Evolutionary conservation across 2,888 invertebrate genomes (phyloP), one percentile per base, ranked within the genome.

Genomic region (Eurytoma adleriae): DNA sequence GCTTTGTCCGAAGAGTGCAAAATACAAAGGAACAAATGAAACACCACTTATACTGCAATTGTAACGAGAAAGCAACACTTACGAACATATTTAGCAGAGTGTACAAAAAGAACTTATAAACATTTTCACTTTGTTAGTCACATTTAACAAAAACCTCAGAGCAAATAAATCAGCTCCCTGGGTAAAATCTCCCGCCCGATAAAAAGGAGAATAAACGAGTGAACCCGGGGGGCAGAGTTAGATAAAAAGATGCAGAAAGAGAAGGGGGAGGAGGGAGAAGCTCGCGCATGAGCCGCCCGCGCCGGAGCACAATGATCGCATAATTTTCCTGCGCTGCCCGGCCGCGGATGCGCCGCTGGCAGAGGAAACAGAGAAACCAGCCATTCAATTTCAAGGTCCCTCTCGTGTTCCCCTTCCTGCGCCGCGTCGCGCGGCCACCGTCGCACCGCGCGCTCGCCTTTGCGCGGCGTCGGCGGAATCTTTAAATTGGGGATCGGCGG

Each of bases 341-440:
- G 64, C 18, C 4, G 68, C n/a, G 54, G 27, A 16, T 48, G 66
- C 67, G 56, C 20, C 27, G 56, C 69, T 48, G 24, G 70, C 57
- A 74, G 62, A 83, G 79, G 76, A 83, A 75, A 64, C 77, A 84
- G 83, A 83, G 83, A 84, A 81, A 83, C 80, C 75, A 74, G 67
- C 82, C 79, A 84, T 85, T 68, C 80, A 80, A 80, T 80, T 80
- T 77, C 80, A 80, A 80, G 80, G 80, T 30, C 72, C 20, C 52
- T 50, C 57, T 20, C 18, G 4, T 13, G 12, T 40, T 24, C 27
- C 30, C 52, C 54, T 57, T 56, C 59, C 50, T n/a, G 0, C 57
- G 0, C 3, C 18, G 30, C 24, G 1, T 5, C 12, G n/a, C 27
- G n/a, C 5, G 10, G 18, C 0, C 48, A n/a, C 18, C 52, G 48